phyloP scores from a whole-genome alignment of 2,888 invertebrate species.

The Drosophila austrosaltans region DNA sequence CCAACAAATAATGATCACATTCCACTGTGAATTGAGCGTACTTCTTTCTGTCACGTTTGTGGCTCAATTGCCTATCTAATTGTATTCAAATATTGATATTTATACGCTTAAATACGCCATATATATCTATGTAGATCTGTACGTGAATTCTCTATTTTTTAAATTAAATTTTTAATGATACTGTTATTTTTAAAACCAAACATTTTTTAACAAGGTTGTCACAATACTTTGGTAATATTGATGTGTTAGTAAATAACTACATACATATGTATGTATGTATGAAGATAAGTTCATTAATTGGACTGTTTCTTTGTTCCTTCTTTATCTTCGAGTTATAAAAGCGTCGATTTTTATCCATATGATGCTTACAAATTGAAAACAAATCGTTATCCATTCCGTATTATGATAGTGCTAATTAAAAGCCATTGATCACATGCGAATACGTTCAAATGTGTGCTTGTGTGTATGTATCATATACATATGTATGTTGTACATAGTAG shows the following conservation, averaged over 20 bases:
- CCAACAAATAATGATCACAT: not conserved
- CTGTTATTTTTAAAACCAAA: too few relatives aligned
- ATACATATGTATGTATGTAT: conserved; percentile 1
- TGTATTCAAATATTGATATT: conserved; percentile 1
- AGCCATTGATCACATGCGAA: conserved; percentile 7
- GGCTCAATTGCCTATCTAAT: conserved; percentile 6
- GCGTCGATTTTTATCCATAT: not conserved
- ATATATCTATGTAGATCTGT: not conserved
- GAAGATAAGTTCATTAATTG: not conserved
- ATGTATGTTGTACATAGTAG: not conserved
- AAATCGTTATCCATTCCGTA: conserved; percentile 9
- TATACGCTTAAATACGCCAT: conserved; percentile 6
- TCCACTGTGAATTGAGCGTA: not conserved
- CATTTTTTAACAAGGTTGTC: too few relatives aligned
- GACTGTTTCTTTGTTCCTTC: not conserved
- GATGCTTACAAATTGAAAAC: conserved; percentile 4
- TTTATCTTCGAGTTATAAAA: not conserved
- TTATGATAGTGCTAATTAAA: conserved; percentile 16
- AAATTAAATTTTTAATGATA: not conserved
- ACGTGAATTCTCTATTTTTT: not conserved
- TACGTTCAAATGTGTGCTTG: not conserved
- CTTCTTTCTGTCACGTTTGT: conserved; percentile 7
- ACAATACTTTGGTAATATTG: too few relatives aligned
- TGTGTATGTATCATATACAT: not conserved
- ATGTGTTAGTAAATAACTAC: not conserved